Conservation (phyloP, 1,140 invertebrate species). For the Meloidogyne hapla region DNA sequence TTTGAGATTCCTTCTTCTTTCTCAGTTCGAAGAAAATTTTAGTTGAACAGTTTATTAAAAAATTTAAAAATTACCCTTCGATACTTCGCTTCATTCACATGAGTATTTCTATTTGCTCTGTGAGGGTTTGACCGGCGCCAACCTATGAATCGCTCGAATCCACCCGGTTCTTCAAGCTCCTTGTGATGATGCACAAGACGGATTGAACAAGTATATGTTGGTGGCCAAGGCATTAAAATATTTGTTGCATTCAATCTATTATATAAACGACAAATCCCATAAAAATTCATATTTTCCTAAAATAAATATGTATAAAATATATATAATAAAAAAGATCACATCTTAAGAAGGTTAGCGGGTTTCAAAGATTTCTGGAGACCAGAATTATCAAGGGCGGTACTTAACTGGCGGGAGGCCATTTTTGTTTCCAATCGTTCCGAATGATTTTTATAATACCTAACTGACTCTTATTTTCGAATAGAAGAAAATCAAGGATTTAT, state of each 20-base stretch:
- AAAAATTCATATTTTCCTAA: not conserved
- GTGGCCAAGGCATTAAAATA: not conserved
- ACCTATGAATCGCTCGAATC: conserved; percentile 54
- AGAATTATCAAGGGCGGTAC: too few species aligned
- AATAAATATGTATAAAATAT: too few species aligned
- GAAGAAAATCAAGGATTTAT: conserved; percentile 28
- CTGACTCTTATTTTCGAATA: too few species aligned
- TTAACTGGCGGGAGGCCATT: too few species aligned
- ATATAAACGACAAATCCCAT: not conserved
- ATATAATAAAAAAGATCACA: too few species aligned
- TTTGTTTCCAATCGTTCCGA: too few species aligned
- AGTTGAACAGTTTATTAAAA: too few species aligned
- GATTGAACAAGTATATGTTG: not conserved
- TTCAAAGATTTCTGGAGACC: too few species aligned
- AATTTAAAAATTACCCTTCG: conserved; percentile 36
- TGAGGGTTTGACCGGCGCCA: conserved; percentile 47
- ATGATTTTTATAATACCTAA: too few species aligned
- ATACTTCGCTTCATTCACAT: conserved; percentile 56
- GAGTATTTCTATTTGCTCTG: conserved; percentile 61
- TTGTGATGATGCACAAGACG: conserved; percentile 58
- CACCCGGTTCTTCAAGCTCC: conserved; percentile 39
- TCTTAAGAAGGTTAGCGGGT: too few species aligned
- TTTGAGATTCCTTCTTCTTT: too few species aligned
- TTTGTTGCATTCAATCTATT: not conserved
- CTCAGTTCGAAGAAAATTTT: too few species aligned